These are phyloP conservation scores for Phymorhynchus buccinoides DNA, from an alignment of 1,140 invertebrate species.

Conservation along the genomic window DNA sequence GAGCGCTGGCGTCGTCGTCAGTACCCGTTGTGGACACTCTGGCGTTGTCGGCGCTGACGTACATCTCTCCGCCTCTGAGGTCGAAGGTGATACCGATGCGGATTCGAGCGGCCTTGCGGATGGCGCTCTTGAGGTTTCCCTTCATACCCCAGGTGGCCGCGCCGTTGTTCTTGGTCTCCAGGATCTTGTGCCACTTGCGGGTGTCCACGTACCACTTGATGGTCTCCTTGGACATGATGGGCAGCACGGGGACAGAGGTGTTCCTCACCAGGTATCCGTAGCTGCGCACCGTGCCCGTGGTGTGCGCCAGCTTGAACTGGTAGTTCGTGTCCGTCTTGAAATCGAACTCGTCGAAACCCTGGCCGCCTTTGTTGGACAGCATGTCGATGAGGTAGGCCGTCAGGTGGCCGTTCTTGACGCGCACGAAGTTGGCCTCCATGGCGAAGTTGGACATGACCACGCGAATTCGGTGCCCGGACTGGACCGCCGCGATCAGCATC, in stretches of 20 bases:
- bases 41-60: conserved; percentile 46
- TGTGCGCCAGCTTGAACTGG: conserved; percentile 43
- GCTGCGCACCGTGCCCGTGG: conserved; percentile 46
- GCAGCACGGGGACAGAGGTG: conserved; percentile 41
- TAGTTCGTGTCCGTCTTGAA: conserved; percentile 48
- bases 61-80: conserved; percentile 41
- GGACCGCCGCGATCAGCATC: conserved; percentile 41
- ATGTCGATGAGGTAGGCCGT: conserved; percentile 48
- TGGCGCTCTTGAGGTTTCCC: conserved; percentile 45
- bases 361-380: conserved; percentile 46
- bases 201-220: conserved; percentile 48
- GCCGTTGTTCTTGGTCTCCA: conserved; percentile 47
- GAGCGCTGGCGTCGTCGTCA: conserved; percentile 40
- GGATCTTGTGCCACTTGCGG: conserved; percentile 49
- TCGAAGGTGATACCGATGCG: conserved; percentile 45
- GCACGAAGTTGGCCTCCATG: conserved; percentile 47
- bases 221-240: conserved; percentile 47
- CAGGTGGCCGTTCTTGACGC: conserved; percentile 43
- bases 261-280: conserved; percentile 49
- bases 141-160: conserved; percentile 45
- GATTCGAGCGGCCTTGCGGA: conserved; percentile 43
- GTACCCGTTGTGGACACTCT: conserved; percentile 21
- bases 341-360: conserved; percentile 46
- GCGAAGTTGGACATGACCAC: conserved; percentile 45
- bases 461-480: conserved; percentile 44